A percentile compares a stretch with the other conserved stretches of the same genome.
Evolutionary conservation across 2,888 invertebrate genomes (phyloP).

Genomic region (Tipula vernalis): DNA sequence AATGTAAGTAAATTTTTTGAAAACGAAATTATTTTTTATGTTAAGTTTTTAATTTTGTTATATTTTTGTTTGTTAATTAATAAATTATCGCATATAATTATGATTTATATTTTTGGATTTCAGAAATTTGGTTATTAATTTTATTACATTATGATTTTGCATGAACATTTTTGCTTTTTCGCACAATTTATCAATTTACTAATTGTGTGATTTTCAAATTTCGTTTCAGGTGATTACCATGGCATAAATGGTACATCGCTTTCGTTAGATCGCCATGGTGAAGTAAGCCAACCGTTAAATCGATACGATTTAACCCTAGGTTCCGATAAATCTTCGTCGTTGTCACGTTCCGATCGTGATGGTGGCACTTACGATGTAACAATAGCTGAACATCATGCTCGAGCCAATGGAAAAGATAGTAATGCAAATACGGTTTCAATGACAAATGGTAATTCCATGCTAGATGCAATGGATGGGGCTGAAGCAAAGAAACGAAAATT

Average conservation of each 20-base stretch:
- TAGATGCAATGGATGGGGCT: constrained; percentile 19
- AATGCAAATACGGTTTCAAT: background rate
- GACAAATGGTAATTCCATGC: constrained; percentile 11
- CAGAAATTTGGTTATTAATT: background rate
- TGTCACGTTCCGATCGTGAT: constrained; percentile 29
- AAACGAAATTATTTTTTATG: background rate
- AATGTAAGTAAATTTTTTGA: background rate
- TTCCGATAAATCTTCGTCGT: constrained; percentile 34
- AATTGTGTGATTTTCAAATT: background rate
- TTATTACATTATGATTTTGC: background rate
- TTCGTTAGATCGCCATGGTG: constrained; percentile 34
- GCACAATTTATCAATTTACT: no score
- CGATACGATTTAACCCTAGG: constrained; percentile 32
- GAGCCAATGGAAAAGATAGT: constrained; percentile 12
- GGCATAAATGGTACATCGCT: constrained; percentile 34
- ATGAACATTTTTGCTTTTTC: background rate
- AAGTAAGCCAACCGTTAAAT: constrained; percentile 25
- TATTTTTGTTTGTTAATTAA: background rate
- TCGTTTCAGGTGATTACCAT: constrained; percentile 29
- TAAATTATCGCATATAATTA: background rate
- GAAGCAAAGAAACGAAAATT: constrained; percentile 41
- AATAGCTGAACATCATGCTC: constrained; percentile 14
- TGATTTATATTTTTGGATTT: background rate
- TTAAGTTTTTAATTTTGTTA: background rate
- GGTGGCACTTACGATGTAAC: constrained; percentile 31